phyloP scores from a whole-genome alignment of 1,140 invertebrate species.

The Theocolax elegans region DNA sequence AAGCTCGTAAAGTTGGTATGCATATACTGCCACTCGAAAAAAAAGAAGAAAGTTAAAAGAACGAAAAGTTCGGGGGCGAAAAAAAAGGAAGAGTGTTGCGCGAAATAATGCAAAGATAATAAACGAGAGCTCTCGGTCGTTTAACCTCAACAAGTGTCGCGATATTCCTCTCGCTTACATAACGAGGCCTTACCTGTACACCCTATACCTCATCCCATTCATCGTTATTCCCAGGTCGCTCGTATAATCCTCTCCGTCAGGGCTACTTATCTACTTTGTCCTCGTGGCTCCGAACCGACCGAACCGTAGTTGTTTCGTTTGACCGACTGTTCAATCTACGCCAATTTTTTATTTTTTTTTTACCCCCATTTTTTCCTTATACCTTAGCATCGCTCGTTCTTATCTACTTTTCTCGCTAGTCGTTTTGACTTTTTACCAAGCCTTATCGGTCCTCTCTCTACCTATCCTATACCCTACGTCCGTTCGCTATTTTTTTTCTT shows the following conservation, averaged over 20 bases:
- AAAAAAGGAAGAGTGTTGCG: neutral
- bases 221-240: neutral
- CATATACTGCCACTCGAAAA: too few species aligned
- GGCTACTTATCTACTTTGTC: conserved; percentile 22
- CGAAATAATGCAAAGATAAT: conserved; percentile 24
- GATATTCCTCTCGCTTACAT: neutral
- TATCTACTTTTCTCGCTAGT: neutral
- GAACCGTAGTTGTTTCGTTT: neutral
- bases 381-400: neutral
- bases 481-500: neutral
- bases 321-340: neutral
- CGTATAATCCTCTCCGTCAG: conserved; percentile 3
- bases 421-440: too few species aligned
- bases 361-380: neutral
- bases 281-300: neutral
- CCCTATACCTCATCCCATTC: too few species aligned
- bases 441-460: too few species aligned
- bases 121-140: neutral
- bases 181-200: neutral
- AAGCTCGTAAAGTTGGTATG: too few species aligned
- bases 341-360: neutral
- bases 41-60: too few species aligned
- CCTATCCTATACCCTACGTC: neutral
- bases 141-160: conserved; percentile 37
- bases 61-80: neutral